These are phyloP conservation scores for Ataeniobius toweri DNA, from an alignment of 2,797 vertebrate genomes.

Conservation along the genomic window DNA sequence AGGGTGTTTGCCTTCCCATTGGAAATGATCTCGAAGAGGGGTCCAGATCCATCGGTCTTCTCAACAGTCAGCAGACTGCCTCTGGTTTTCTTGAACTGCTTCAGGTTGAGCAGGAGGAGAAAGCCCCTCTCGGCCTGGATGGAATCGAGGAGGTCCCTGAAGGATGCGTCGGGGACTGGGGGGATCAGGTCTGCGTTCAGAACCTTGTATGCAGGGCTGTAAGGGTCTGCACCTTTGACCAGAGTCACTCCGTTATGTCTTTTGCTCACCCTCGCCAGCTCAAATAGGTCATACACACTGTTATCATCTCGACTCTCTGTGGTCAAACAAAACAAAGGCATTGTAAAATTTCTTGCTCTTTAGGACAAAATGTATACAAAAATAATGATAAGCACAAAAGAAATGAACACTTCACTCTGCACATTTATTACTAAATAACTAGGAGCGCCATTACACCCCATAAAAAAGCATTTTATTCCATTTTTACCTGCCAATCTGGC, in stretches of 20 bases:
- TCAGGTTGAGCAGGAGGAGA: conserved; percentile 90
- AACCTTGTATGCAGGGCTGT: conserved; percentile 94
- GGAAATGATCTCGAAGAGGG: conserved; percentile 92
- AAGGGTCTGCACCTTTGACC: conserved; percentile 89
- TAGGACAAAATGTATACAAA: too few species aligned
- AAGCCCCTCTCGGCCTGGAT: conserved; percentile 93
- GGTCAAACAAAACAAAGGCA: conserved; percentile 32
- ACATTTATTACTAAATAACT: background rate
- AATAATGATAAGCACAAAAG: background rate
- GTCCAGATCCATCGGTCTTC: conserved; percentile 86
- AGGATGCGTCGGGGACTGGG: conserved; percentile 85
- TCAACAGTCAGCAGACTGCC: conserved; percentile 90
- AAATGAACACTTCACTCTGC: background rate
- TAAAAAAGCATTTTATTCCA: background rate
- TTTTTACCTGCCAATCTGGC: conserved; percentile 88
- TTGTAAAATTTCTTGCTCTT: background rate
- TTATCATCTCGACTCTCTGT: conserved; percentile 88
- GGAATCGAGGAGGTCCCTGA: conserved; percentile 94
- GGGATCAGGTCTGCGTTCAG: conserved; percentile 92
- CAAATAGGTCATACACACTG: conserved; percentile 94
- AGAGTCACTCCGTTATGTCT: conserved; percentile 86
- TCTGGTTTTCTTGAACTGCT: conserved; percentile 89
- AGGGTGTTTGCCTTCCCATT: conserved; percentile 92
- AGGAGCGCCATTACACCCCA: background rate
- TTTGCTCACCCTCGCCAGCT: conserved; percentile 83